These are phyloP conservation scores for Protaetia brevitarsis DNA, from an alignment of 1,140 invertebrate species.

Conservation along the genomic window DNA sequence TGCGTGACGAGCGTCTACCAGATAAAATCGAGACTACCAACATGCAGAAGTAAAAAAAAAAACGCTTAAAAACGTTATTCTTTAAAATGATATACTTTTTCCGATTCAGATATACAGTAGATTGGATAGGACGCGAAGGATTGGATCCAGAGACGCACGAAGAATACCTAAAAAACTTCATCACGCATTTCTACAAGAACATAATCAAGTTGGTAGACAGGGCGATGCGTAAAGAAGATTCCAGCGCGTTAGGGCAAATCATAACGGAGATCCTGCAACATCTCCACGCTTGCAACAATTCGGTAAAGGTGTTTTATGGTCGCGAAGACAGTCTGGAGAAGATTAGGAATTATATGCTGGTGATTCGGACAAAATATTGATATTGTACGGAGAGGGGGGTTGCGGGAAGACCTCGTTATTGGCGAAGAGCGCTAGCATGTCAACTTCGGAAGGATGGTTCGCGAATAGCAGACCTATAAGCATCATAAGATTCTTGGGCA, in stretches of 20 bases:
- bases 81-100: not conserved
- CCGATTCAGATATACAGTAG: conserved; percentile 79
- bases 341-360: conserved; percentile 83
- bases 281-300: conserved; percentile 93
- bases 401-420: conserved; percentile 97
- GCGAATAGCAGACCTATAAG: conserved; percentile 73
- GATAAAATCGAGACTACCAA: conserved; percentile 86
- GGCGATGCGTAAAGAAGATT: conserved; percentile 94
- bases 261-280: conserved; percentile 96
- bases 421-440: conserved; percentile 86
- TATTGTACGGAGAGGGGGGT: conserved; percentile 92
- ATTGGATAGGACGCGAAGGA: conserved; percentile 96
- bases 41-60: conserved; percentile 68
- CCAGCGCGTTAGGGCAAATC: conserved; percentile 88
- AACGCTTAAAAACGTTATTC: no score
- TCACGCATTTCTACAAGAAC: conserved; percentile 91
- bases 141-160: conserved; percentile 88
- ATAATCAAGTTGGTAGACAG: conserved; percentile 90
- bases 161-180: conserved; percentile 94
- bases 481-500: conserved; percentile 91
- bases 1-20: conserved; percentile 83
- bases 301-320: conserved; percentile 92
- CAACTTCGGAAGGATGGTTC: conserved; percentile 69
- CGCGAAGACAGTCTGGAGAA: conserved; percentile 80
- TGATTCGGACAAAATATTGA: conserved; percentile 80